phyloP scores from a whole-genome alignment of 2,113 vertebrate species.

The Callipepla californica region DNA sequence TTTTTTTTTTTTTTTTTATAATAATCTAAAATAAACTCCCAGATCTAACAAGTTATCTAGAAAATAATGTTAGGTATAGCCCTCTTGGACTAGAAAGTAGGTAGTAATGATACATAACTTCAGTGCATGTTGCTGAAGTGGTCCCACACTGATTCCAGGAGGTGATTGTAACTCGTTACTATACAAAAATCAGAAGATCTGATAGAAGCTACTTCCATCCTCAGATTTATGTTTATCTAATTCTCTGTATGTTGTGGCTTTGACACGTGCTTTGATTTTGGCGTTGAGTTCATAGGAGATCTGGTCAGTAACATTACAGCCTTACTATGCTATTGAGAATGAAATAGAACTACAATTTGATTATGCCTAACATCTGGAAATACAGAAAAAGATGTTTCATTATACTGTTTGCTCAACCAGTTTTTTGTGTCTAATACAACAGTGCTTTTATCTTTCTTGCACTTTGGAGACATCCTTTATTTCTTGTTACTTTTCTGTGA shows the following conservation, averaged over 20 bases:
- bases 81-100: conserved; percentile 21
- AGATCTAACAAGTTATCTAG: conserved; percentile 31
- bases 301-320: background rate
- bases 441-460: background rate
- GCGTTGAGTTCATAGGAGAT: background rate
- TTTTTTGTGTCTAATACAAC: background rate
- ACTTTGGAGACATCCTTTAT: background rate
- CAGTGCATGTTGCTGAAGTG: background rate
- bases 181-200: background rate
- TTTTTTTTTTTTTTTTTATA: conserved; percentile 49
- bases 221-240: background rate
- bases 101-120: background rate
- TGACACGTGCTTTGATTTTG: background rate
- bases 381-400: background rate
- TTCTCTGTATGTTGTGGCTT: background rate
- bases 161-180: background rate
- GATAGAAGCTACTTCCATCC: background rate
- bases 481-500: background rate
- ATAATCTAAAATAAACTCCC: conserved; percentile 32
- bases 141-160: background rate
- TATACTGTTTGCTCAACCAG: background rate
- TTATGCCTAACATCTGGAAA: too few species aligned
- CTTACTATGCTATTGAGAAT: background rate
- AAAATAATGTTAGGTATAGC: conserved; percentile 37
- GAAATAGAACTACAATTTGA: background rate